These are phyloP conservation scores for Brachionus paranguensis DNA, from an alignment of 1,140 invertebrate species.

Conservation along the genomic window DNA sequence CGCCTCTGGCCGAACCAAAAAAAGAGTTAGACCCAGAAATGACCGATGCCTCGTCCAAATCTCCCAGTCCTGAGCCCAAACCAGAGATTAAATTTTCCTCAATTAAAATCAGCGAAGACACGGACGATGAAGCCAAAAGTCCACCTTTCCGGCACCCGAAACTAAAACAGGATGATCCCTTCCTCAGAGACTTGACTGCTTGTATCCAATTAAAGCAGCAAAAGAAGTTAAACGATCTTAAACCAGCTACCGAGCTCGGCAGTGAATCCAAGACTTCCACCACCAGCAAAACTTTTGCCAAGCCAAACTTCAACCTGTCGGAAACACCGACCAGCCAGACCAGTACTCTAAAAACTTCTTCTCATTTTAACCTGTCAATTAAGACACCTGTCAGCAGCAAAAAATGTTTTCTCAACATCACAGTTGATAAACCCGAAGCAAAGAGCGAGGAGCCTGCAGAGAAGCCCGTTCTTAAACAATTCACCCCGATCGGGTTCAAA, in stretches of 20 bases:
- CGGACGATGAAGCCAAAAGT: background rate
- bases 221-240: background rate
- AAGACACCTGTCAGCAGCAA: background rate
- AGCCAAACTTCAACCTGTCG: background rate
- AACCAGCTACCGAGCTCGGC: background rate
- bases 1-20: background rate
- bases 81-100: background rate
- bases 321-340: background rate
- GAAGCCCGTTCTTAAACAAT: background rate
- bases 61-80: background rate
- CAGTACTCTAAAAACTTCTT: background rate
- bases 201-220: conserved; percentile 32
- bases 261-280: background rate
- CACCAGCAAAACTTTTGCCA: background rate
- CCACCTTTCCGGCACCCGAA: background rate
- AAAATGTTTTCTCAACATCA: conserved; percentile 21
- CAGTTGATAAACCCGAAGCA: background rate
- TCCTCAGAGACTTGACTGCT: conserved; percentile 19
- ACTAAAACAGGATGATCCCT: conserved; percentile 9
- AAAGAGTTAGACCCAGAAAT: background rate
- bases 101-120: background rate
- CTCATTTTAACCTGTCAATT: background rate
- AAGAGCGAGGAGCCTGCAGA: background rate
- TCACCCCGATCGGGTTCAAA: background rate
- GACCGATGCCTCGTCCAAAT: background rate